Conservation (phyloP, 2,888 invertebrate species). For the Timandra comae region DNA sequence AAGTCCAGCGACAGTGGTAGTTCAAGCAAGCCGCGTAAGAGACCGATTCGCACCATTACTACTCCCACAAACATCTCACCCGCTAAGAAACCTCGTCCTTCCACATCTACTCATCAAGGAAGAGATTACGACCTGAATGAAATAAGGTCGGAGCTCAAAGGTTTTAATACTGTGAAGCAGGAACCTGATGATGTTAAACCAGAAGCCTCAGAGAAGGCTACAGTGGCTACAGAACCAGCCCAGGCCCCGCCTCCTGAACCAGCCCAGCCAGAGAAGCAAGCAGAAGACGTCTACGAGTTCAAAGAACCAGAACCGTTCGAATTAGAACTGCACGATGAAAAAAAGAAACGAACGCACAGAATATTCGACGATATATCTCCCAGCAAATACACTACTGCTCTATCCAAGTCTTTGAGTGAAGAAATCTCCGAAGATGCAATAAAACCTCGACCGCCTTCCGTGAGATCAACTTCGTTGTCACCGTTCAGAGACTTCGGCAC, state of each 20-base stretch:
- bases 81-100: conserved; percentile 52
- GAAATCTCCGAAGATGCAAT: conserved; percentile 71
- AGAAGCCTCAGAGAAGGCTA: conserved; percentile 44
- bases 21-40: conserved; percentile 59
- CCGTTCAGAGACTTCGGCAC: conserved; percentile 60
- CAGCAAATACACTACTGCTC: conserved; percentile 62
- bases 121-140: conserved; percentile 90
- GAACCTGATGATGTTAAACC: conserved; percentile 61
- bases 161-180: conserved; percentile 77
- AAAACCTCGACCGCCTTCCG: conserved; percentile 42
- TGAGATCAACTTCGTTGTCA: conserved; percentile 62
- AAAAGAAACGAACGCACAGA: conserved; percentile 68
- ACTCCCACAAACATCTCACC: conserved; percentile 52
- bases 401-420: conserved; percentile 71
- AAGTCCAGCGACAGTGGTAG: conserved; percentile 64
- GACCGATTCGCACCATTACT: conserved; percentile 51
- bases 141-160: conserved; percentile 89
- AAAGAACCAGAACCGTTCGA: conserved; percentile 94
- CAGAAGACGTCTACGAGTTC: conserved; percentile 88
- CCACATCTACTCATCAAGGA: conserved; percentile 44
- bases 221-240: conserved; percentile 19
- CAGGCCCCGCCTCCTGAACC: conserved; percentile 33
- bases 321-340: conserved; percentile 82
- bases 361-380: conserved; percentile 73
- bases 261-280: conserved; percentile 52